These are phyloP conservation scores for Pseudorhiza aurosa DNA, from an alignment of 30 jellyfish, hydroid and myxozoan genomes.

Conservation along the genomic window DNA sequence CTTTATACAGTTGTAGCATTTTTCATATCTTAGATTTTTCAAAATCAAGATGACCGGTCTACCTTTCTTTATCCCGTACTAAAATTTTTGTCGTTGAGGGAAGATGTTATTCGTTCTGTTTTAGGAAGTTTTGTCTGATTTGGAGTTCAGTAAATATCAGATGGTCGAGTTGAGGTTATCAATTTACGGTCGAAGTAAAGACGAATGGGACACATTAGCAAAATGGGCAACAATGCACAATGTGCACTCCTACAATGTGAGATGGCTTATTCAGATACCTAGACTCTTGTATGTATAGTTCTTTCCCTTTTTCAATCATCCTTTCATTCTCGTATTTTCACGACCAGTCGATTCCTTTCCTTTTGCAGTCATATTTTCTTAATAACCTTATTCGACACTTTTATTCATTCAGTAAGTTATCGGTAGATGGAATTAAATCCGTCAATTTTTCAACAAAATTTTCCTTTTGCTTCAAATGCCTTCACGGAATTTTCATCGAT, in stretches of 20 bases:
- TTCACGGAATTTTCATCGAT: neutral
- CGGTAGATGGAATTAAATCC: no score
- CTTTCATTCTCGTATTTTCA: no score
- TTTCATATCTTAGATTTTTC: no score
- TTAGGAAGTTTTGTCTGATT: constrained; percentile 86
- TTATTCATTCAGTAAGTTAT: no score
- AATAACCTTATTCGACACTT: no score
- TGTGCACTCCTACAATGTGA: constrained; percentile 88
- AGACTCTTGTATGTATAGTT: constrained; percentile 83
- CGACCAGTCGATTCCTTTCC: no score
- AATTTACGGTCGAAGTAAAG: constrained; percentile 84
- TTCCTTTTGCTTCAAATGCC: neutral
- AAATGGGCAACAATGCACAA: constrained; percentile 86
- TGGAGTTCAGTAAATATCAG: constrained; percentile 92
- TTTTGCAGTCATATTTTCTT: no score
- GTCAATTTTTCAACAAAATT: no score
- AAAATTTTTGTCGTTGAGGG: no score
- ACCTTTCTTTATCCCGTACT: neutral
- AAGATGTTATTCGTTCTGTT: neutral
- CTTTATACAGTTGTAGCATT: no score
- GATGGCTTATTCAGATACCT: constrained; percentile 96
- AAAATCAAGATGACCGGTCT: no score
- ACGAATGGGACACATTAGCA: constrained; percentile 93
- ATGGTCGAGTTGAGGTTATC: constrained; percentile 86
- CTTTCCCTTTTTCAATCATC: no score